Conservation (phyloP, 2,888 invertebrate genomes). For the Pachycephus smyrnensis region DNA sequence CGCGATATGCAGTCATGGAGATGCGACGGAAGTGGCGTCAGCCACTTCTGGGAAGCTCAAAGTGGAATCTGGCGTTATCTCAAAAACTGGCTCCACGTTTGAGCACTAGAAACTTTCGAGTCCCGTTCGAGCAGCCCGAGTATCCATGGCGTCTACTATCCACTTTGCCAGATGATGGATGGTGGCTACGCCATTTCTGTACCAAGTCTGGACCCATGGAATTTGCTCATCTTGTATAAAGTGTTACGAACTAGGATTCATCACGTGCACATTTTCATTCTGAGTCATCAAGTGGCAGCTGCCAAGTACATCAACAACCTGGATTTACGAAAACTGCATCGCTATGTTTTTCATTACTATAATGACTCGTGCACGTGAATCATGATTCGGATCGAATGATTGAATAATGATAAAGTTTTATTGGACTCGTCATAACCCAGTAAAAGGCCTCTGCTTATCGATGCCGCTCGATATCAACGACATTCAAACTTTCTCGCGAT, state of each 20-base stretch:
- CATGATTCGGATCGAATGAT: background rate
- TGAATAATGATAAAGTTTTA: background rate
- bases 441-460: background rate
- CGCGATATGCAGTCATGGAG: background rate
- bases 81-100: background rate
- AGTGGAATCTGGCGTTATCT: background rate
- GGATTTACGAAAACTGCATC: slow-evolving; percentile 29
- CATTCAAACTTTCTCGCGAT: background rate
- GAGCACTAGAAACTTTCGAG: slow-evolving; percentile 41
- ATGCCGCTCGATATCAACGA: background rate
- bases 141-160: slow-evolving; percentile 34
- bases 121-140: slow-evolving; percentile 43
- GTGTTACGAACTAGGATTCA: slow-evolving; percentile 2
- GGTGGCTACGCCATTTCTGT: slow-evolving; percentile 16
- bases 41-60: background rate
- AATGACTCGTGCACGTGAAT: background rate
- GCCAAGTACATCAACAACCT: slow-evolving; percentile 21
- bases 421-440: background rate
- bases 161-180: slow-evolving; percentile 56
- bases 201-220: background rate
- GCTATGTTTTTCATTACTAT: slow-evolving; percentile 16
- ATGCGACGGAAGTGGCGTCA: background rate
- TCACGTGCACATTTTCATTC: slow-evolving; percentile 5
- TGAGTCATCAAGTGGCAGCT: slow-evolving; percentile 36
- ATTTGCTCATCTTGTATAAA: background rate